A percentile compares a stretch with the other conserved stretches of the same genome.
phyloP scores from a whole-genome alignment of 2,888 invertebrate genomes.

The Blomia tropicalis region DNA sequence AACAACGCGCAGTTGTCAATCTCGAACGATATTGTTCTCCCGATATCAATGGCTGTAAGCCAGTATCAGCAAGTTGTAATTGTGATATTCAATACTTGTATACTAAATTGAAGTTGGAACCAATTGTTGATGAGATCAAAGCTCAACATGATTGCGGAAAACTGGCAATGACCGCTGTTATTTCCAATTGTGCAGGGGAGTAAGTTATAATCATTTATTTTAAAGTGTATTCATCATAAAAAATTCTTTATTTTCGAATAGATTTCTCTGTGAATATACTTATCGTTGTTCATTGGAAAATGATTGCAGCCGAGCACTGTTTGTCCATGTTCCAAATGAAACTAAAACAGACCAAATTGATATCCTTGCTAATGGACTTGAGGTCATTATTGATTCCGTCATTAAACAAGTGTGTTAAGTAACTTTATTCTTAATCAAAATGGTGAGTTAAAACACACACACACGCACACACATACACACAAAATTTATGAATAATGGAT shows the following conservation, averaged over 20 bases:
- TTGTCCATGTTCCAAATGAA: slow-evolving; percentile 21
- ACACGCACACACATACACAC: background rate
- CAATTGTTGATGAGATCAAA: slow-evolving; percentile 12
- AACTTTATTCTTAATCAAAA: background rate
- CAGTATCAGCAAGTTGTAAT: background rate
- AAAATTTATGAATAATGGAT: background rate
- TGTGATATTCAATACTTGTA: background rate
- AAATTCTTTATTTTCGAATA: background rate
- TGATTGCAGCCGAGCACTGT: slow-evolving; percentile 8
- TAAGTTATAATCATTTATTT: background rate
- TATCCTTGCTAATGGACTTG: slow-evolving; percentile 9
- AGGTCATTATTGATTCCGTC: slow-evolving; percentile 5
- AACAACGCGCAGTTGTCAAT: background rate
- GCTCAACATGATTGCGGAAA: background rate
- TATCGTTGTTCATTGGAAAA: slow-evolving; percentile 10
- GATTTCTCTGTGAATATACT: slow-evolving; percentile 23
- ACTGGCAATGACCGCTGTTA: background rate
- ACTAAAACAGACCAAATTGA: background rate
- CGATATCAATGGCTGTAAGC: slow-evolving; percentile 13
- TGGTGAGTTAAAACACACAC: background rate
- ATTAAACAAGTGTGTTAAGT: background rate
- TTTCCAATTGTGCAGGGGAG: slow-evolving; percentile 19
- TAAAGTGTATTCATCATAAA: background rate
- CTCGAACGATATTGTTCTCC: slow-evolving; percentile 1
- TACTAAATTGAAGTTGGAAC: slow-evolving; percentile 14